These are phyloP conservation scores for Electrona antarctica DNA, from an alignment of 2,113 vertebrate species.

Conservation along the genomic window DNA sequence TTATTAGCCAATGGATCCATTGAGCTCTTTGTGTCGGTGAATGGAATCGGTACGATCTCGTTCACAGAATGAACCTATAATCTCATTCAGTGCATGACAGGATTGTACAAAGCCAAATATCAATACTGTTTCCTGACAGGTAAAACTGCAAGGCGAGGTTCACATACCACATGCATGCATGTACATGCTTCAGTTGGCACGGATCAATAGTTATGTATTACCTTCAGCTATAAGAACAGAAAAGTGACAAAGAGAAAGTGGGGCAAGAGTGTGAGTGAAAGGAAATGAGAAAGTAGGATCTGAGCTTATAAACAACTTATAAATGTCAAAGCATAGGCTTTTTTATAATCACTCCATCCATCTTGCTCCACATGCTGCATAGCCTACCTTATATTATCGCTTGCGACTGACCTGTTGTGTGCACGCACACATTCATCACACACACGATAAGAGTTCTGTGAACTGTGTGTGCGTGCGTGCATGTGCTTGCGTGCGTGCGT, in stretches of 20 bases:
- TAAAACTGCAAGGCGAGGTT: slow-evolving; percentile 15
- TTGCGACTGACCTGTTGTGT: slow-evolving; percentile 31
- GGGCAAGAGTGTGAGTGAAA: slow-evolving; percentile 36
- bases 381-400: background rate
- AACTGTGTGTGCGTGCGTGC: no score
- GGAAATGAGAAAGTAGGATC: slow-evolving; percentile 66
- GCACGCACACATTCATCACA: no score
- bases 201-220: slow-evolving; percentile 75
- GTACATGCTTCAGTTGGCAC: slow-evolving; percentile 45
- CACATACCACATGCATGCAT: no score
- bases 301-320: slow-evolving; percentile 66
- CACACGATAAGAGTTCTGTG: no score
- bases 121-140: slow-evolving; percentile 6
- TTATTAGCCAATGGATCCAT: no score
- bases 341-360: slow-evolving; percentile 68
- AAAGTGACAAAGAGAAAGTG: slow-evolving; percentile 12
- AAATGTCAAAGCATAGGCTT: slow-evolving; percentile 61
- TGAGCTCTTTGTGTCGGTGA: no score
- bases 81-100: no score
- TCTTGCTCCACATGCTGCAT: slow-evolving; percentile 48
- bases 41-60: no score
- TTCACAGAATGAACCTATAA: no score
- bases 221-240: slow-evolving; percentile 47
- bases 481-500: no score
- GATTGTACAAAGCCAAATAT: no score